phyloP scores from a whole-genome alignment of 1,140 invertebrate species.

The Drosophila jambulina region DNA sequence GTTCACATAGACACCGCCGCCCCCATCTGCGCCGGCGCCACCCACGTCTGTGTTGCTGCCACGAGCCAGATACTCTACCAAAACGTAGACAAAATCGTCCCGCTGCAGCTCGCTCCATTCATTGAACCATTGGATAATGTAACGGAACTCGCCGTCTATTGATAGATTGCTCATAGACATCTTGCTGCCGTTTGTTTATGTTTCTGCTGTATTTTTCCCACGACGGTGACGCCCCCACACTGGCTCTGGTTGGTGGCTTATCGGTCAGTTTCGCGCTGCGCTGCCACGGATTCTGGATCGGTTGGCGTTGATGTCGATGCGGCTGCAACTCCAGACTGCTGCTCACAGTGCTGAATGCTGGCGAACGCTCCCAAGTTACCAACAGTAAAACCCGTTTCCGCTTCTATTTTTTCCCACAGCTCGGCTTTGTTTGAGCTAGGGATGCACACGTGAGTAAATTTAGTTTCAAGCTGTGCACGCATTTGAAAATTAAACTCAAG shows the following conservation, averaged over 20 bases:
- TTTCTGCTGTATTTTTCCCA: conserved; percentile 34
- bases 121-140: conserved; percentile 94
- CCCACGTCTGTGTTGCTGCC: conserved; percentile 81
- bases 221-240: conserved; percentile 36
- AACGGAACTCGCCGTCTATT: conserved; percentile 90
- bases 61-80: conserved; percentile 89
- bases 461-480: conserved; percentile 4
- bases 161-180: conserved; percentile 82
- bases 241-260: conserved; percentile 13
- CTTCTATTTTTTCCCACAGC: conserved; percentile 60
- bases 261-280: conserved; percentile 13
- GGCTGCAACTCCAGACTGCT: conserved; percentile 36
- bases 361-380: conserved; percentile 57
- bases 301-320: conserved; percentile 30
- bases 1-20: conserved; percentile 87
- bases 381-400: conserved; percentile 61
- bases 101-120: conserved; percentile 95
- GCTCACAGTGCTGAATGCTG: conserved; percentile 17
- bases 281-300: conserved; percentile 10
- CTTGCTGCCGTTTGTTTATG: conserved; percentile 36
- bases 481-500: not conserved
- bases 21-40: conserved; percentile 21
- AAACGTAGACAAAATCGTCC: conserved; percentile 92
- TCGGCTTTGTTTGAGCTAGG: conserved; percentile 43
- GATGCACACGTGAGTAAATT: conserved; percentile 5